A percentile compares a stretch with the other conserved stretches of the same genome.
Conservation (phyloP, 1,140 invertebrate genomes). For the Belonocnema kinseyi region DNA sequence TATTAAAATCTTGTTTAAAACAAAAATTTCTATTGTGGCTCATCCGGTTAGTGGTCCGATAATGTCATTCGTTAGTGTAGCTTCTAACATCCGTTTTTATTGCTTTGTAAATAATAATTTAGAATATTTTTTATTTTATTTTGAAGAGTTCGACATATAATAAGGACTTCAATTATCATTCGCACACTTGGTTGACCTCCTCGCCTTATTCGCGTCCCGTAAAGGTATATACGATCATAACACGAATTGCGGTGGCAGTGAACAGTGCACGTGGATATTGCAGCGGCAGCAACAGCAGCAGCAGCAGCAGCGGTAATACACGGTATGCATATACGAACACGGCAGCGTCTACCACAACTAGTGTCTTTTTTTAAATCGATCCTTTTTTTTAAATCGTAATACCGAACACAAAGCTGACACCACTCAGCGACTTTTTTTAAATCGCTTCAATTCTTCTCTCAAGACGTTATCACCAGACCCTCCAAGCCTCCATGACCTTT, state of each 20-base stretch:
- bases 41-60: too few relatives aligned
- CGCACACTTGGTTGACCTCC: conserved; percentile 45
- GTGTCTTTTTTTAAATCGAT: conserved; percentile 47
- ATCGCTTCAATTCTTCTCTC: conserved; percentile 35
- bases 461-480: conserved; percentile 32
- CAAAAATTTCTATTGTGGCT: too few relatives aligned
- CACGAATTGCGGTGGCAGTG: conserved; percentile 75
- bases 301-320: conserved; percentile 60
- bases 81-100: too few relatives aligned
- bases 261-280: conserved; percentile 75
- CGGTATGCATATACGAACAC: conserved; percentile 68
- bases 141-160: too few relatives aligned
- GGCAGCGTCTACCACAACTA: conserved; percentile 70
- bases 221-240: conserved; percentile 65
- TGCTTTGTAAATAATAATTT: too few relatives aligned
- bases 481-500: too few relatives aligned
- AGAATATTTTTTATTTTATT: too few relatives aligned
- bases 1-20: too few relatives aligned
- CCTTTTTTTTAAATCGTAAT: conserved; percentile 38
- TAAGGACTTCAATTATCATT: conserved; percentile 11
- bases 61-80: too few relatives aligned
- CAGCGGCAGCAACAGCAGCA: conserved; percentile 68
- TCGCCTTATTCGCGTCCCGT: conserved; percentile 50
- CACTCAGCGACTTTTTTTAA: conserved; percentile 41
- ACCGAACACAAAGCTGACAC: conserved; percentile 41